Evolutionary conservation across 2,888 invertebrate genomes (phyloP), one percentile per base, ranked within the genome.

Genomic region (Coenonympha glycerion): DNA sequence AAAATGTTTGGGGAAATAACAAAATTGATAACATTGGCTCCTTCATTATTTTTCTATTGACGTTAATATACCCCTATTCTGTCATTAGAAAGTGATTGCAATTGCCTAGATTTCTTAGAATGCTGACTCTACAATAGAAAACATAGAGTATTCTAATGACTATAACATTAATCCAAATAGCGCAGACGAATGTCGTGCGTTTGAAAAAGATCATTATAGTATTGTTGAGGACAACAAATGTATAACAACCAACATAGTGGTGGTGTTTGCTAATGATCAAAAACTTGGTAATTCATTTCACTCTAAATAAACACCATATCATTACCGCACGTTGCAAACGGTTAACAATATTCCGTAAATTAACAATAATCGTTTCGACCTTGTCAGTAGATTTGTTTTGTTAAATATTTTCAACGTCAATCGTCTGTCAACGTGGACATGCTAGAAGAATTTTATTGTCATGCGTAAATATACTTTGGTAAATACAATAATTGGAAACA

Each of bases 131-230:
- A 37, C 19, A 37, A 46, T 37, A 37, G 26, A 28, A 37, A 19
- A 19, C 11, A 18, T 6, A 24, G 33, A 45, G 22, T 22, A 15
- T 36, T 46, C 26, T 28, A 37, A 26, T 46, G 46, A 45, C 33
- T 11, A n/a, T n/a, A 36, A 26, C 36, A 36, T 46, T 36, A 46
- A 36, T 36, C 22, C 26, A 36, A 34, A 46, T 34, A 36, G 26
- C 6, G 2, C 21, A 11, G 22, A n/a, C 15, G 33, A 34, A 36
- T 18, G 46, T 36, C 26, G 46, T 45, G 34, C 22, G 16, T 34
- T 34, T 34, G 34, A 33, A 45, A 45, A 45, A 45, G 33, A 34
- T 24, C 45, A 34, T 45, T 45, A 34, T n/a, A 31, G 15, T 45
- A 45, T 45, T 31, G 42, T 42, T 21, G 21, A 22, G 24, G 16